Conservation (phyloP, 2,888 invertebrate species). For the Tholera decimalis region DNA sequence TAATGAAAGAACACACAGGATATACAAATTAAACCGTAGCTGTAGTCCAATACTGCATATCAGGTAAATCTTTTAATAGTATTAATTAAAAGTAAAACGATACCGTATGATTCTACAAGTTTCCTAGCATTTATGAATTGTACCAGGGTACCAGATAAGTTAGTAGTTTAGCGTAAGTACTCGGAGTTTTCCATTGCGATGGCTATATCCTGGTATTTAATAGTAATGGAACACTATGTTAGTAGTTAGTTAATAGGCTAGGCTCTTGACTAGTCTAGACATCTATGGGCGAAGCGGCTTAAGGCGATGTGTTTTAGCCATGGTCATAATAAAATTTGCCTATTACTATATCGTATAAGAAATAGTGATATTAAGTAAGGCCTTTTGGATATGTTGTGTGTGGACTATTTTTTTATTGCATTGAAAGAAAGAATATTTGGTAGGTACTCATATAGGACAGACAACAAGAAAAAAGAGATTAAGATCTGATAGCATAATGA, state of each 20-base stretch:
- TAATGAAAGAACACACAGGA: neutral
- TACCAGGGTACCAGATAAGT: constrained; percentile 9
- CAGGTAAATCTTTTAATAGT: constrained; percentile 16
- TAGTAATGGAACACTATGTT: constrained; percentile 46
- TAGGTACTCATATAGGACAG: no score
- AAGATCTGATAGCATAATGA: no score
- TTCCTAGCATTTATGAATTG: constrained; percentile 26
- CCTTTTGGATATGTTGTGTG: no score
- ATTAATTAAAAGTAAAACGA: constrained; percentile 35
- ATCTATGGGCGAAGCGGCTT: constrained; percentile 20
- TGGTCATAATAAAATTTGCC: neutral
- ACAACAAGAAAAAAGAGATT: no score
- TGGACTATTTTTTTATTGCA: no score
- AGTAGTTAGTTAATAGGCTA: neutral
- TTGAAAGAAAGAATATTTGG: no score
- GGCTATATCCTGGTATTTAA: constrained; percentile 41
- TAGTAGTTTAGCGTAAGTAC: no score
- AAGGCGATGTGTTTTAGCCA: neutral
- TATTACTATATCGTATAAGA: neutral
- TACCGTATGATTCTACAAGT: neutral
- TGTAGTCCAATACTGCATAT: constrained; percentile 11
- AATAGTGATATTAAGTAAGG: neutral
- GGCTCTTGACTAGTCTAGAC: constrained; percentile 25
- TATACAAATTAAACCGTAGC: constrained; percentile 19
- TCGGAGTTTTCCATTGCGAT: constrained; percentile 19